phyloP scores from a whole-genome alignment of 2,113 vertebrate species.

The Pseudolaguvia tuberculata region DNA sequence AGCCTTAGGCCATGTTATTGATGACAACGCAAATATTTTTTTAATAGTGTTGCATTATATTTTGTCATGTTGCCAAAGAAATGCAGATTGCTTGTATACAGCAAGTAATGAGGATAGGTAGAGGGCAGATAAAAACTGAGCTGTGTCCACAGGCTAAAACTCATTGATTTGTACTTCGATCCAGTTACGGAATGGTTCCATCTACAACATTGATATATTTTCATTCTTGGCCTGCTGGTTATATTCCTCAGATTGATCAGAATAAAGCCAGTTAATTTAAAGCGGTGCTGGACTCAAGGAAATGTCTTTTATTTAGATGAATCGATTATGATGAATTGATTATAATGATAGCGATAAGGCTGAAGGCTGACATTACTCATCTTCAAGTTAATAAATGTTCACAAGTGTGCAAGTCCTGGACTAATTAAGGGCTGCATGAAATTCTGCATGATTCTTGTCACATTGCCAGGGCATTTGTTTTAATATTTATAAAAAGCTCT shows the following conservation, averaged over 20 bases:
- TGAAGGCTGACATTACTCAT: neutral
- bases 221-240: neutral
- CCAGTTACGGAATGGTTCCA: conserved; percentile 25
- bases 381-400: neutral
- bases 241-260: conserved; percentile 12
- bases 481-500: neutral
- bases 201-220: conserved; percentile 32
- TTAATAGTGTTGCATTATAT: conserved; percentile 16
- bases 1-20: conserved; percentile 7
- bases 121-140: conserved; percentile 26
- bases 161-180: conserved; percentile 40
- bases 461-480: neutral
- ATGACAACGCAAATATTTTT: conserved; percentile 11
- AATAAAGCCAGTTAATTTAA: neutral
- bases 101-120: conserved; percentile 17
- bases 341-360: neutral
- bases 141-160: conserved; percentile 10
- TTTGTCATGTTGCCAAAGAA: conserved; percentile 26
- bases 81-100: conserved; percentile 1
- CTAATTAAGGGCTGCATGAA: neutral
- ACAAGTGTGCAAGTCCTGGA: neutral
- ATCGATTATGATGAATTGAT: neutral
- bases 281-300: neutral
- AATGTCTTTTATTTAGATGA: neutral
- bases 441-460: neutral